These are phyloP conservation scores for Drosophila teissieri DNA, from an alignment of 1,140 invertebrate species.

Conservation along the genomic window DNA sequence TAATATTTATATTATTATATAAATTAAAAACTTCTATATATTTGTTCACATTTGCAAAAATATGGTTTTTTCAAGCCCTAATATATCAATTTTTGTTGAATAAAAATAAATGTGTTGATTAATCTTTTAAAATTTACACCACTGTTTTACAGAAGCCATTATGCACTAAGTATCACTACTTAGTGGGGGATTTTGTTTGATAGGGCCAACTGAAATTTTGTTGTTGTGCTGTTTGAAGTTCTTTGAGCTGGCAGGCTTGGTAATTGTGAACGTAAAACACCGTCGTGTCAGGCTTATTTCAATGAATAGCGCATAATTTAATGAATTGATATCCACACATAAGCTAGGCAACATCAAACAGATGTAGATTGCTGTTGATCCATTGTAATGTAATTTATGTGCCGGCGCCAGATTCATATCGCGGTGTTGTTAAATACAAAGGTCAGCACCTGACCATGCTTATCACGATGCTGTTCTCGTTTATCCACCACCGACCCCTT, in stretches of 20 bases:
- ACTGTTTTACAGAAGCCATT: slow-evolving; percentile 61
- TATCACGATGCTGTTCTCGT: slow-evolving; percentile 54
- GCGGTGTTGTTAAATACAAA: slow-evolving; percentile 18
- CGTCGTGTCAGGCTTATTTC: slow-evolving; percentile 51
- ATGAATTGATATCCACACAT: slow-evolving; percentile 74
- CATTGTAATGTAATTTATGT: slow-evolving; percentile 64
- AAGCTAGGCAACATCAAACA: slow-evolving; percentile 53
- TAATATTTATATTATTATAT: no score
- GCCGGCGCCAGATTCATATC: slow-evolving; percentile 62
- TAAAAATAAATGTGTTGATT: slow-evolving; percentile 3
- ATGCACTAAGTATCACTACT: slow-evolving; percentile 76
- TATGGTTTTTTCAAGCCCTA: not conserved
- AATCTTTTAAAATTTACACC: slow-evolving; percentile 2
- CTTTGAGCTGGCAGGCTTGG: slow-evolving; percentile 22
- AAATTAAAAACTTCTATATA: no score
- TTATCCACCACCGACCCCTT: slow-evolving; percentile 5
- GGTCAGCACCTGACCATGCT: slow-evolving; percentile 42
- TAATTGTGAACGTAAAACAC: slow-evolving; percentile 55
- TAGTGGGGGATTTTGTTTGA: slow-evolving; percentile 76
- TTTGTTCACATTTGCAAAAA: not conserved
- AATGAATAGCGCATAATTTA: slow-evolving; percentile 67
- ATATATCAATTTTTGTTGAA: not conserved
- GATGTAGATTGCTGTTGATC: slow-evolving; percentile 29
- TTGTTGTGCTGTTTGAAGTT: not conserved
- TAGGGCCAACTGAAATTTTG: slow-evolving; percentile 24